Conservation (phyloP, 2,888 invertebrate species). For the Anthoptus insignis region DNA sequence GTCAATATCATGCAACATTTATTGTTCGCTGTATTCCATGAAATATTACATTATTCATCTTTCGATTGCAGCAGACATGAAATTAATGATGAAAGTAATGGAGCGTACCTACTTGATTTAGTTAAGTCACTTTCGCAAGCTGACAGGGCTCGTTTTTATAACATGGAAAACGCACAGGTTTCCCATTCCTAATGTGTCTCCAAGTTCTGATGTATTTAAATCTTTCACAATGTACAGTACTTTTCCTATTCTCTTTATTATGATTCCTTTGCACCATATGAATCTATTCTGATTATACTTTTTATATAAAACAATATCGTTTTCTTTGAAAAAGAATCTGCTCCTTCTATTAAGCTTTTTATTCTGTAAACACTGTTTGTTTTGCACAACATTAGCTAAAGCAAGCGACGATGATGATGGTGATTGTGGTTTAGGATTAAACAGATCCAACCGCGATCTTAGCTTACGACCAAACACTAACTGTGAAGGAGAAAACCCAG, state of each 20-base stretch:
- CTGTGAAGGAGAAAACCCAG: not conserved
- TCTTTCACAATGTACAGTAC: too few relatives aligned
- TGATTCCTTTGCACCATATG: too few relatives aligned
- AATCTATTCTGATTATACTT: too few relatives aligned
- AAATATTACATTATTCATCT: not conserved
- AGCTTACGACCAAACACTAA: conserved; percentile 12
- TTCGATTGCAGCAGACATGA: not conserved
- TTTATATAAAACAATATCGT: too few relatives aligned
- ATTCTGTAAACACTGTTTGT: too few relatives aligned
- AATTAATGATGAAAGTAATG: not conserved
- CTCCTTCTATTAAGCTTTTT: too few relatives aligned
- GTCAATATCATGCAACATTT: not conserved
- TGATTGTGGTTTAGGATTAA: too few relatives aligned
- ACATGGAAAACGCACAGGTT: conserved; percentile 6
- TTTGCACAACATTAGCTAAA: too few relatives aligned
- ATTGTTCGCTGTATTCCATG: not conserved
- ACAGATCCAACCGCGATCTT: conserved; percentile 4
- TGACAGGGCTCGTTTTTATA: not conserved
- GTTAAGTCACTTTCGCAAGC: not conserved
- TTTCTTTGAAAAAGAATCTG: too few relatives aligned
- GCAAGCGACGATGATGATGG: too few relatives aligned
- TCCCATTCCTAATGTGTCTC: not conserved
- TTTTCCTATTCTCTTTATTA: too few relatives aligned
- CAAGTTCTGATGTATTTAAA: too few relatives aligned
- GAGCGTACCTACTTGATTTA: not conserved